These are phyloP conservation scores for Octodon degus DNA, from an alignment of 2,113 vertebrate genomes.

Conservation along the genomic window DNA sequence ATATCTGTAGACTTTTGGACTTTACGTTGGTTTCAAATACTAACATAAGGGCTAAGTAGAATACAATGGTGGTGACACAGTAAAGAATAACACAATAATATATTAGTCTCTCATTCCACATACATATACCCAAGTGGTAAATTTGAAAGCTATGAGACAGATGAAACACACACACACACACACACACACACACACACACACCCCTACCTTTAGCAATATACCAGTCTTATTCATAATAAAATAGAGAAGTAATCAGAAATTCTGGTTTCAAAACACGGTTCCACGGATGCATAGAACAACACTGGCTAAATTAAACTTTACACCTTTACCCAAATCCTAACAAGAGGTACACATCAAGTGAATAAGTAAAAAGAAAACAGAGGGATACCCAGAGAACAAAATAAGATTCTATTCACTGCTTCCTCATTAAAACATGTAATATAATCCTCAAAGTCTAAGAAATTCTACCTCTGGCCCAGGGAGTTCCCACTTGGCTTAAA, in stretches of 20 bases:
- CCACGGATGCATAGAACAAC: neutral
- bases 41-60: conserved; percentile 12
- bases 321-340: neutral
- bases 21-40: neutral
- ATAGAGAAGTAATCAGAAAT: neutral
- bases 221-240: neutral
- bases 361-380: neutral
- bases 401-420: conserved; percentile 4
- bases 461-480: neutral
- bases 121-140: neutral
- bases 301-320: neutral
- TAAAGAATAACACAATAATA: neutral
- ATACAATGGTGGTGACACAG: neutral
- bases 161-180: neutral
- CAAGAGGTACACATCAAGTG: neutral
- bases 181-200: neutral
- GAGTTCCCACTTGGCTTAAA: neutral
- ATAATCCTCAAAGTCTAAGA: neutral
- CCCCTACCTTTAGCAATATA: neutral
- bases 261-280: neutral
- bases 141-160: neutral
- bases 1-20: neutral
- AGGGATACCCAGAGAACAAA: conserved; percentile 21
- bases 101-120: neutral
- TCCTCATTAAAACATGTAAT: conserved; percentile 37